Evolutionary conservation across 2,113 vertebrate genomes (phyloP).

Genomic region (Orthonyx spaldingii): DNA sequence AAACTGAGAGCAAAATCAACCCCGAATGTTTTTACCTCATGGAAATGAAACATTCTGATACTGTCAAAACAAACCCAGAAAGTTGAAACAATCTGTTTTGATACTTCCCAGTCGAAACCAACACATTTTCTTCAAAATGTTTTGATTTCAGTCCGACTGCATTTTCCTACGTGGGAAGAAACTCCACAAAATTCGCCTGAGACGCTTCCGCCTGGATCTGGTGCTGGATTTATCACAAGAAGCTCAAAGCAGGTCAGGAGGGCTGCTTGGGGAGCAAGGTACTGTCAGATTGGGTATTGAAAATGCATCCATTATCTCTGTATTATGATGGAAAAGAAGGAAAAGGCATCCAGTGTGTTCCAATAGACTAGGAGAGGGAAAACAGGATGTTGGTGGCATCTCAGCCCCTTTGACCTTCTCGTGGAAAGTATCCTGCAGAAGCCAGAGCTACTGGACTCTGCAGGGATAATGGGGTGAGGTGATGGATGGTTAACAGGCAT

Average conservation of each 20-base stretch:
- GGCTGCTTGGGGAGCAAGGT: not conserved
- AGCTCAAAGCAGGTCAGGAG: not conserved
- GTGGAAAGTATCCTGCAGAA: not conserved
- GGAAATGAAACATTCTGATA: constrained; percentile 50
- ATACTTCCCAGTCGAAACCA: constrained; percentile 25
- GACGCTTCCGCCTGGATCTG: accelerated
- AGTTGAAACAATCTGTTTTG: constrained; percentile 57
- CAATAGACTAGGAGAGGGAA: not conserved
- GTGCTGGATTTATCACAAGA: not conserved
- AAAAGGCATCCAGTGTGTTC: not conserved
- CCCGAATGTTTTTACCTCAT: constrained; percentile 45
- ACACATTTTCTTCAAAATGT: constrained; percentile 8
- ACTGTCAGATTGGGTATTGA: not conserved
- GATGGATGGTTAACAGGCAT: accelerated
- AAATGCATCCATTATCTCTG: not conserved
- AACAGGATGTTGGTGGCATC: not conserved
- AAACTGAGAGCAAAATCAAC: not conserved
- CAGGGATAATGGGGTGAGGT: not conserved
- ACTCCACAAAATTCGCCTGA: not conserved
- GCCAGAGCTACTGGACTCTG: not conserved
- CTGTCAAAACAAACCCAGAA: constrained; percentile 35
- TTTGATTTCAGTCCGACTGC: constrained; percentile 28
- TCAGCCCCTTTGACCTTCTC: not conserved
- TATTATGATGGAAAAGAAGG: not conserved
- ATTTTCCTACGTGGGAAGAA: not conserved